Evolutionary conservation across 2,888 invertebrate species (phyloP), one percentile per base, ranked within the genome.

Genomic region (Charanyca ferruginea): DNA sequence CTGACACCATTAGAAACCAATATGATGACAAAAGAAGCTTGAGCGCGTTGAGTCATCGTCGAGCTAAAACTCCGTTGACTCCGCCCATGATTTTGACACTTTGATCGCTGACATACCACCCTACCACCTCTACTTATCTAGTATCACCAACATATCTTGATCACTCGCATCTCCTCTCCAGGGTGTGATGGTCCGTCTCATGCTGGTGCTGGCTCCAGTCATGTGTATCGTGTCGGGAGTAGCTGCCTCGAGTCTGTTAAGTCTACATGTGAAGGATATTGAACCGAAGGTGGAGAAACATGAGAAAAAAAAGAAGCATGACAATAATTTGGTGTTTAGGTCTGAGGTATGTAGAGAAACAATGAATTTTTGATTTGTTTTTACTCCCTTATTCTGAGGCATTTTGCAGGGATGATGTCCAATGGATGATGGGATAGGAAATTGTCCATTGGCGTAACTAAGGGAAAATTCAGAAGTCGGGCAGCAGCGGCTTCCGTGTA

Each of bases 131-230:
- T 6, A 16, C 3, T 2, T 22, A 23, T 8, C 18, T 51, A 5
- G 8, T 3, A 35, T 8, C 9, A 38, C 71, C 69, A 77, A 9
- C 69, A 69, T 77, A 77, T 16, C 3, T 35, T 83, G 62, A 87
- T 25, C 25, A 55, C 4, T 28, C 0, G 9, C n/a, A 11, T 61
- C 1, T 38, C n/a, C 13, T 59, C 38, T 87, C 20, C 90, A 98
- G 98, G 99, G 99, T 76, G 99, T 99, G 49, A 99, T 99, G 99
- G 99, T 99, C 28, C 99, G 99, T 94, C 96, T 99, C 54, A 99
- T 99, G 99, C 95, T 99, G 88, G 99, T 99, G 0, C 96, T 99
- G 73, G 99, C 99, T 0, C 99, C 99, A 0, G 99, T 99, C 0
- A 99, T 99, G 99, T 99, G 99, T 88, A 98, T 99, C 73, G 96